Evolutionary conservation across 2,797 vertebrate genomes (phyloP).

Genomic region (Crocidura indochinensis): DNA sequence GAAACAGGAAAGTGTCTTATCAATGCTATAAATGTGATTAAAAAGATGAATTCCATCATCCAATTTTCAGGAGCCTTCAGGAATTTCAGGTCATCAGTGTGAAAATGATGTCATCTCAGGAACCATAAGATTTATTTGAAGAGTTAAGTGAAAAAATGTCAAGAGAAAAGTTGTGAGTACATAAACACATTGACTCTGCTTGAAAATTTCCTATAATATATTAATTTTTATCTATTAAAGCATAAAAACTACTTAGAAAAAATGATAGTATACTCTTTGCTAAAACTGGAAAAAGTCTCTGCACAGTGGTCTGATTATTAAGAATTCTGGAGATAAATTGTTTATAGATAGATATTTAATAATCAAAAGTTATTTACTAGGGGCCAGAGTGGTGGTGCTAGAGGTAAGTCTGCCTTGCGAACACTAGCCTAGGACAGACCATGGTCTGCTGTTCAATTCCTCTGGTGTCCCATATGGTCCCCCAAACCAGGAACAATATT

Average conservation of each 20-base stretch:
- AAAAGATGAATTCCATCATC: not conserved
- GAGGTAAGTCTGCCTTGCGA: too few relatives aligned
- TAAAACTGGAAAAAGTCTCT: conserved; percentile 35
- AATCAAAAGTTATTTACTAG: too few relatives aligned
- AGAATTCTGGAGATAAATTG: not conserved
- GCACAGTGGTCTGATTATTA: not conserved
- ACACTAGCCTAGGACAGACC: too few relatives aligned
- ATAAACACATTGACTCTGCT: conserved; percentile 7
- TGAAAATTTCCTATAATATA: not conserved
- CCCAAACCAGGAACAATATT: too few relatives aligned
- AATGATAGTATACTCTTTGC: not conserved
- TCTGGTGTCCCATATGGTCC: too few relatives aligned
- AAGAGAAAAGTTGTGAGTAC: not conserved
- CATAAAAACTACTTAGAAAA: conserved; percentile 28
- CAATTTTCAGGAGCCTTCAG: not conserved
- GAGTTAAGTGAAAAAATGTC: not conserved
- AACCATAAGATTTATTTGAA: not conserved
- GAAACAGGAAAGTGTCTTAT: not conserved
- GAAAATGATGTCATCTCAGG: not conserved
- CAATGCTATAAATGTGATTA: not conserved
- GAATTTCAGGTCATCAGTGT: not conserved
- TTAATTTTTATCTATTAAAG: not conserved
- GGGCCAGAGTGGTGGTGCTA: too few relatives aligned
- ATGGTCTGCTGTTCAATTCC: too few relatives aligned
- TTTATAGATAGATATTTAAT: conserved; percentile 15